Evolutionary conservation across 2,888 invertebrate genomes (phyloP).

Genomic region (Trissonchulus sp.): DNA sequence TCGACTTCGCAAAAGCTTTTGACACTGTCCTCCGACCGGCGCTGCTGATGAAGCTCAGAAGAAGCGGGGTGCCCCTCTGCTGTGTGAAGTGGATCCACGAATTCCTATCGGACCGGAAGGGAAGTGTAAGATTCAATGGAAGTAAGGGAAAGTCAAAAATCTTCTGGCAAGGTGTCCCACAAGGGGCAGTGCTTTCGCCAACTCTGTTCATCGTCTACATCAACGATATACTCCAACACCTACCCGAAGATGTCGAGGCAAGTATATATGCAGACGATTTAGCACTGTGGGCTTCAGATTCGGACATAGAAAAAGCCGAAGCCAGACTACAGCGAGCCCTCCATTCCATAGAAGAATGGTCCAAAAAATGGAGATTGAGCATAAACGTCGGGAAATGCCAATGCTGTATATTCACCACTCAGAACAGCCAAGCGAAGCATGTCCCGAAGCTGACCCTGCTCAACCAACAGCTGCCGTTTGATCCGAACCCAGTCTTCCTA

Average conservation of each 20-base stretch:
- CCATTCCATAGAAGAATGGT: not conserved
- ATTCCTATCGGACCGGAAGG: not conserved
- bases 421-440: not conserved
- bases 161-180: not conserved
- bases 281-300: conserved; percentile 2
- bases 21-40: not conserved
- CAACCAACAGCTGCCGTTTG: not conserved
- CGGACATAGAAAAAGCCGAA: not conserved
- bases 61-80: not conserved
- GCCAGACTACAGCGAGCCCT: not conserved
- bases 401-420: too few relatives aligned
- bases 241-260: not conserved
- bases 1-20: conserved; percentile 2
- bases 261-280: conserved; percentile 3
- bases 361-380: not conserved
- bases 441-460: not conserved
- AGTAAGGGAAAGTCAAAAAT: not conserved
- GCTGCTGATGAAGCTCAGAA: conserved; percentile 1
- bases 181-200: conserved; percentile 2
- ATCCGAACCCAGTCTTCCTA: not conserved
- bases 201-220: too few relatives aligned
- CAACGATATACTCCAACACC: not conserved
- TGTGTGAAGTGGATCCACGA: not conserved
- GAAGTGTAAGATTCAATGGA: not conserved
- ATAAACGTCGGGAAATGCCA: not conserved